Evolutionary conservation across 2,888 invertebrate species (phyloP).

Genomic region (Eurois occulta): DNA sequence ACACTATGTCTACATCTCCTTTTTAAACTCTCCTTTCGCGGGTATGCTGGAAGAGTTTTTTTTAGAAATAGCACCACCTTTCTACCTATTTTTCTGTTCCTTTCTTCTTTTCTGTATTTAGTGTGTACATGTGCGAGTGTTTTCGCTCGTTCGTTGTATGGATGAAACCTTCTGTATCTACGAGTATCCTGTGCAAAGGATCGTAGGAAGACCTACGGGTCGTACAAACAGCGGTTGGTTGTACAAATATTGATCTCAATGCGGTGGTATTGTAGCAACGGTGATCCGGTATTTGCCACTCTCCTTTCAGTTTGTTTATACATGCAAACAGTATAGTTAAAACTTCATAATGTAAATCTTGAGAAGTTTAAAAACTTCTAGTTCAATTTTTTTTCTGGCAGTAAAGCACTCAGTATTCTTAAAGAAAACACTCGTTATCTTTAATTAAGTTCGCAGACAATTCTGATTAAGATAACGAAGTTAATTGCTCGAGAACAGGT

Average conservation of each 20-base stretch:
- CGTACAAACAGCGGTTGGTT: slow-evolving; percentile 25
- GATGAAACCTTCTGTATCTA: background rate
- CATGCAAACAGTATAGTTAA: background rate
- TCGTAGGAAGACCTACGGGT: slow-evolving; percentile 4
- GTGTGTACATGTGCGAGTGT: too few species aligned
- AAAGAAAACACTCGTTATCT: slow-evolving; percentile 15
- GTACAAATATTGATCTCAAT: slow-evolving; percentile 35
- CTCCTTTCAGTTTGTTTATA: background rate
- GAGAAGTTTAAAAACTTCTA: background rate
- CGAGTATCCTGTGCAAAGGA: background rate
- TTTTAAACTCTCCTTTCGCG: too few species aligned
- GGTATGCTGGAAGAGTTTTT: too few species aligned
- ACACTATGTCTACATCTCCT: too few species aligned
- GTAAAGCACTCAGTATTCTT: background rate
- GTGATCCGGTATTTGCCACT: background rate
- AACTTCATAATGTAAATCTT: background rate
- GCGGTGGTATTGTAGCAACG: slow-evolving; percentile 27
- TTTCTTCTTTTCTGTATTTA: too few species aligned
- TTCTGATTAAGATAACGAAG: slow-evolving; percentile 20
- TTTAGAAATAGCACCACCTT: too few species aligned
- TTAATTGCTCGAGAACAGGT: slow-evolving; percentile 19
- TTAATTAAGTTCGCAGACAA: slow-evolving; percentile 29
- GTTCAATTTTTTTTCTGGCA: background rate
- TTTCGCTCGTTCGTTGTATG: background rate
- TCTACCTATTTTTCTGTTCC: too few species aligned